Evolutionary conservation across 2,797 vertebrate species (phyloP).

Genomic region (Cyprinodon diabolis): DNA sequence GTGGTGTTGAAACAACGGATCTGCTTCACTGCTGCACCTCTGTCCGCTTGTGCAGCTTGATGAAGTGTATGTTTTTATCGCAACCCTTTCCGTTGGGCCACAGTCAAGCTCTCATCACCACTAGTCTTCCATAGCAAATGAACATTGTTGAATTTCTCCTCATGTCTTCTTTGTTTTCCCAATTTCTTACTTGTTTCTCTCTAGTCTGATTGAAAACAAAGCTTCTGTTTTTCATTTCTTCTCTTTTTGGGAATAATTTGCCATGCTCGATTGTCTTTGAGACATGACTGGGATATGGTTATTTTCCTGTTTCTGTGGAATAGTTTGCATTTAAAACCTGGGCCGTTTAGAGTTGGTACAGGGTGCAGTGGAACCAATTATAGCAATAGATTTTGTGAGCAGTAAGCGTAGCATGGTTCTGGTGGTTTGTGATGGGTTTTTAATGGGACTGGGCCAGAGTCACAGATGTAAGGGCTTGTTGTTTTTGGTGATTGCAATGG

Average conservation of each 20-base stretch:
- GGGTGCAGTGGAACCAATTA: conserved; percentile 78
- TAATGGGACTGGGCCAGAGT: conserved; percentile 68
- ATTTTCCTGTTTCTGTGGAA: conserved; percentile 45
- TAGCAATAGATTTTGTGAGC: conserved; percentile 63
- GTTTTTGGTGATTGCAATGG: conserved; percentile 61
- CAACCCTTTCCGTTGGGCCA: conserved; percentile 36
- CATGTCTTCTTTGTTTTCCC: conserved; percentile 16
- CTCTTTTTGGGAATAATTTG: conserved; percentile 53
- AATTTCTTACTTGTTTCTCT: conserved; percentile 19
- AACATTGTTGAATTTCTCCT: conserved; percentile 34
- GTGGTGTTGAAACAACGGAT: conserved; percentile 53
- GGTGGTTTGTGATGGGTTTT: conserved; percentile 69
- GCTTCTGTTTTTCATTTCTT: conserved; percentile 35
- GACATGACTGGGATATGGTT: conserved; percentile 43
- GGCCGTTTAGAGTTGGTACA: conserved; percentile 50
- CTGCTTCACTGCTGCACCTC: conserved; percentile 36
- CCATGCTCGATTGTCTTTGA: conserved; percentile 46
- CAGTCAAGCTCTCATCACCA: conserved; percentile 28
- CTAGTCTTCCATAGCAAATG: conserved; percentile 13
- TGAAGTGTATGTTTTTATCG: conserved; percentile 42
- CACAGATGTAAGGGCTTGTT: conserved; percentile 67
- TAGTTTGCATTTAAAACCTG: conserved; percentile 60
- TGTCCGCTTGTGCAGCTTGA: conserved; percentile 46
- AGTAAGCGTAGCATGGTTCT: conserved; percentile 58
- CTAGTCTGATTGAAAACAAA: conserved; percentile 29